phyloP scores from a whole-genome alignment of 2,888 invertebrate genomes.

The Phlogophora meticulosa region DNA sequence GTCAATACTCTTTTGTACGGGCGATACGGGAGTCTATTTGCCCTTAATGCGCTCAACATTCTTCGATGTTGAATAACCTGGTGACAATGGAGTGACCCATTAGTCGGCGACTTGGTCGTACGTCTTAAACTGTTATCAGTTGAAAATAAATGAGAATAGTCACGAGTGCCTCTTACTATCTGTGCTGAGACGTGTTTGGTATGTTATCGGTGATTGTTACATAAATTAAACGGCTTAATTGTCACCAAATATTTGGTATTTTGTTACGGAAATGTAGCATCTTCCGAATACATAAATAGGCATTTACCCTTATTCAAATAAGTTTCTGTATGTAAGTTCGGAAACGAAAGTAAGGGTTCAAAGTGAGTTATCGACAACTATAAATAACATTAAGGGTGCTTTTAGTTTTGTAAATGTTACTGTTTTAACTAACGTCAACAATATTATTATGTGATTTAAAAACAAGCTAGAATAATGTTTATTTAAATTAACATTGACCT shows the following conservation, averaged over 20 bases:
- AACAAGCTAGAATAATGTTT: slow-evolving; percentile 27
- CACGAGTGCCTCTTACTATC: slow-evolving; percentile 66
- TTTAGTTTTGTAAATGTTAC: slow-evolving; percentile 33
- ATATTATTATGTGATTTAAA: slow-evolving; percentile 12
- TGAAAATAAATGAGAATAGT: slow-evolving; percentile 68
- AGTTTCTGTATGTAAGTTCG: slow-evolving; percentile 35
- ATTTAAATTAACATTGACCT: slow-evolving; percentile 42
- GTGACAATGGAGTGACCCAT: slow-evolving; percentile 84
- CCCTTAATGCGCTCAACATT: slow-evolving; percentile 88
- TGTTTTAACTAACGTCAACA: slow-evolving; percentile 16
- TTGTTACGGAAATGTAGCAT: slow-evolving; percentile 41
- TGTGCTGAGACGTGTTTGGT: slow-evolving; percentile 67
- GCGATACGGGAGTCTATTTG: slow-evolving; percentile 89
- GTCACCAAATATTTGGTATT: slow-evolving; percentile 56
- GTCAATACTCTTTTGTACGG: slow-evolving; percentile 90
- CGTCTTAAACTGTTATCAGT: slow-evolving; percentile 76
- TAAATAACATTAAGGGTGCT: slow-evolving; percentile 43
- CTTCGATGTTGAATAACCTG: slow-evolving; percentile 84
- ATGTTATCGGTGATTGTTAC: slow-evolving; percentile 71
- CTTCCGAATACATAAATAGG: slow-evolving; percentile 34
- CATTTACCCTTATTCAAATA: slow-evolving; percentile 44
- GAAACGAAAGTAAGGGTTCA: slow-evolving; percentile 48
- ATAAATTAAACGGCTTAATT: slow-evolving; percentile 65
- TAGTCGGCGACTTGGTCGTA: slow-evolving; percentile 76
- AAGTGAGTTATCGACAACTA: slow-evolving; percentile 47